Percentiles rank a stretch among this genome's conserved stretches.
Conservation (phyloP, 2,888 invertebrate genomes). For the Chromoteleia sp. region DNA sequence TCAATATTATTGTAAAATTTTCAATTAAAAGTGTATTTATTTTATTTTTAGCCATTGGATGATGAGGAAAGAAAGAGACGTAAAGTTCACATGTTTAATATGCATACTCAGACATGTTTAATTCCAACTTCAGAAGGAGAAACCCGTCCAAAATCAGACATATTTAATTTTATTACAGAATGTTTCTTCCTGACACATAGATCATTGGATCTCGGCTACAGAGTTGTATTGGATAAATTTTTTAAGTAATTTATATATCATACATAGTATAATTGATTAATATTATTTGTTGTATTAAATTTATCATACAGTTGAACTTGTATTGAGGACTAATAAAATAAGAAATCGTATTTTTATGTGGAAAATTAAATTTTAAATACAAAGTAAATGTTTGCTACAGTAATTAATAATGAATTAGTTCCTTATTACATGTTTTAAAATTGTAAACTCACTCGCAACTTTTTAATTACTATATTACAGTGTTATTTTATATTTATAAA, state of each 20-base stretch:
- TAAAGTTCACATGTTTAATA: slow-evolving; percentile 89
- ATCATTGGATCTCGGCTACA: slow-evolving; percentile 90
- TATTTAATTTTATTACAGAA: slow-evolving; percentile 94
- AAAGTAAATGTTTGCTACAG: too few species aligned
- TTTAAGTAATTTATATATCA: slow-evolving; percentile 81
- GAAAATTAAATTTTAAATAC: too few species aligned
- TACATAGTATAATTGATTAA: too few species aligned
- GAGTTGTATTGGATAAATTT: slow-evolving; percentile 85
- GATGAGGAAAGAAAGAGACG: slow-evolving; percentile 87
- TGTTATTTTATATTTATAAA: too few species aligned
- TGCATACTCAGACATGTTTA: slow-evolving; percentile 92
- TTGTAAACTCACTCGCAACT: too few species aligned
- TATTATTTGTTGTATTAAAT: too few species aligned
- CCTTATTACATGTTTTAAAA: too few species aligned
- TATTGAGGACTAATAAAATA: too few species aligned
- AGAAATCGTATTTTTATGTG: too few species aligned
- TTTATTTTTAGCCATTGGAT: slow-evolving; percentile 80
- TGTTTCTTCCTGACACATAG: slow-evolving; percentile 96
- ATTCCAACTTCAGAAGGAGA: slow-evolving; percentile 88
- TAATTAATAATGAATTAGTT: too few species aligned
- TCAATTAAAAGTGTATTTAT: background rate
- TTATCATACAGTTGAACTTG: too few species aligned
- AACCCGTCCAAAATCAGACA: slow-evolving; percentile 86
- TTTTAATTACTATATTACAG: too few species aligned
- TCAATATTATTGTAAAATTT: background rate